Conservation (phyloP, 2,888 invertebrate species). For the Sturmia bella region DNA sequence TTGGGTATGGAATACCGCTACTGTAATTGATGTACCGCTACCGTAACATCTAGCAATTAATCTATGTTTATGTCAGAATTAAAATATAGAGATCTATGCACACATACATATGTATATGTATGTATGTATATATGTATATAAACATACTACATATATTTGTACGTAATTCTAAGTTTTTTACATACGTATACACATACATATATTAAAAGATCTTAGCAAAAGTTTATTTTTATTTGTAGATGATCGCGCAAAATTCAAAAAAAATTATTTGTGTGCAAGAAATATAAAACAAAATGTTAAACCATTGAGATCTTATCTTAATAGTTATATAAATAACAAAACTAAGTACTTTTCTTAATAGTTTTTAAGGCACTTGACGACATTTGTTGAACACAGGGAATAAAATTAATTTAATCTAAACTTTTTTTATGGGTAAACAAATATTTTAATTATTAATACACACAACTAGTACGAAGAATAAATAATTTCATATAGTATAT, state of each 20-base stretch:
- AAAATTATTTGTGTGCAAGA: conserved; percentile 10
- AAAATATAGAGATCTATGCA: conserved; percentile 29
- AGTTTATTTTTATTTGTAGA: conserved; percentile 40
- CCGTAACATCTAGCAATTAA: conserved; percentile 51
- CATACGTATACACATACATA: no score
- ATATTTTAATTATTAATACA: background rate
- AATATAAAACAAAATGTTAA: conserved; percentile 41
- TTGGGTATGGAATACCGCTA: background rate
- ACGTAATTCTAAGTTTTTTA: no score
- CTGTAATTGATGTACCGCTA: background rate
- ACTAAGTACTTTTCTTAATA: conserved; percentile 24
- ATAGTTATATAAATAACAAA: conserved; percentile 46
- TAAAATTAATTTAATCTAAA: conserved; percentile 28
- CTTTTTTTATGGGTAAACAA: conserved; percentile 24
- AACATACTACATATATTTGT: background rate
- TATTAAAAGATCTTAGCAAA: conserved; percentile 53
- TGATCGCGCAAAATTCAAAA: conserved; percentile 44
- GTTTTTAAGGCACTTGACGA: conserved; percentile 51
- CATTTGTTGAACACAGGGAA: conserved; percentile 16
- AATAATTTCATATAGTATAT: no score
- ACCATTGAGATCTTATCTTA: conserved; percentile 64
- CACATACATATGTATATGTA: background rate
- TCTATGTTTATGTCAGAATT: conserved; percentile 56
- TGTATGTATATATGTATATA: background rate
- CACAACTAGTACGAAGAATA: no score